Evolutionary conservation across 1,140 invertebrate genomes (phyloP), one percentile per base, ranked within the genome.

Genomic region (Euura lappo): DNA sequence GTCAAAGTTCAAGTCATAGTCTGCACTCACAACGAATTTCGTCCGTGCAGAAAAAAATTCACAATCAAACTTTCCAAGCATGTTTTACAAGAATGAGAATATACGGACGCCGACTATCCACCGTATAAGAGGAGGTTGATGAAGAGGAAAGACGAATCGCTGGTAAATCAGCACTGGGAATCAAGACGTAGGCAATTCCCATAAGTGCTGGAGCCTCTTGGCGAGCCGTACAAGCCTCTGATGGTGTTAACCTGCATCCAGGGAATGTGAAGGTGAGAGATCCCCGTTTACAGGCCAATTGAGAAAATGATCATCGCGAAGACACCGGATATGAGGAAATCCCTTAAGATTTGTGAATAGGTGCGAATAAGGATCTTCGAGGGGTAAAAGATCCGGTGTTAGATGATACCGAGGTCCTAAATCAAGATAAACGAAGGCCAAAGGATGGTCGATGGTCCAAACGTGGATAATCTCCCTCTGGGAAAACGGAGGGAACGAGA

Each of bases 191-290:
- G n/a, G 73, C 70, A n/a, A 81, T 66, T 44, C 45, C 70, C 0
- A 80, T 46, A 71, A 84, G 70, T 13, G 79, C 69, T 5, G 78
- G 80, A 44, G 74, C 79, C 75, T 84, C 81, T 43, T 70, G 74
- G 13, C 82, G 44, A 6, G 42, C 68, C 66, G 83, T 81, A 28
- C 28, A 28, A 28, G 67, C 79, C 82, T 70, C 71, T 71, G 6
- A 83, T 71, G 11, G 82, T 84, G 46, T 81, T 79, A 28, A 83
- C 60, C 28, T 28, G 28, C 6, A 84, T 64, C 82, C 82, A 84
- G 5, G 82, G 82, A 11, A 82, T 47, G 69, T 84, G 81, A 6
- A 84, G 71, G 74, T 83, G 83, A 8, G 82, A 81, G 7, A 79
- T 76, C 10, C 51, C 60, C 28, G 79, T 78, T 65, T 73, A 75